These are phyloP conservation scores for Lottia gigantea DNA, from an alignment of 2,888 invertebrate species.

Conservation along the genomic window DNA sequence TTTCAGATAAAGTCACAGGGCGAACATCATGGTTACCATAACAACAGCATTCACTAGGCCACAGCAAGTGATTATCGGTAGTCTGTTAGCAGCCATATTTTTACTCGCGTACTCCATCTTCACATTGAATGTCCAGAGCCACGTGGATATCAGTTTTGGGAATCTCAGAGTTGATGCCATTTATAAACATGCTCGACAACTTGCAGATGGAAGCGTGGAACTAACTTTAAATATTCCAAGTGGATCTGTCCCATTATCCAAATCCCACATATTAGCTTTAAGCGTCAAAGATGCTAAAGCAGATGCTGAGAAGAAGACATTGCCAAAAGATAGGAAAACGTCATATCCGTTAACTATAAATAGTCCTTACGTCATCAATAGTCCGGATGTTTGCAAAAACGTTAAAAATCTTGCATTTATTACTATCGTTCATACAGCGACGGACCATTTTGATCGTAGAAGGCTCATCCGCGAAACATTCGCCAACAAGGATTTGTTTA, in stretches of 20 bases:
- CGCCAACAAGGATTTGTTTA: slow-evolving; percentile 44
- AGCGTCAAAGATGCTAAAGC: background rate
- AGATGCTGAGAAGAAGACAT: background rate
- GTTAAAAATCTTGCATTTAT: slow-evolving; percentile 39
- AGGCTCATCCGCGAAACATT: slow-evolving; percentile 51
- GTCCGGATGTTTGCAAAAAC: slow-evolving; percentile 40
- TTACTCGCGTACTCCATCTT: slow-evolving; percentile 4
- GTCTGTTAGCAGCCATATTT: background rate
- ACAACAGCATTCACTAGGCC: no score
- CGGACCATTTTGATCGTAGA: slow-evolving; percentile 43
- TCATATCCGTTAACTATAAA: slow-evolving; percentile 46
- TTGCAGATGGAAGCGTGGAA: slow-evolving; percentile 34
- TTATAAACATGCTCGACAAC: slow-evolving; percentile 28
- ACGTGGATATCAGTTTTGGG: background rate
- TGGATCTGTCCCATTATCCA: slow-evolving; percentile 12
- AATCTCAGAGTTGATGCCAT: slow-evolving; percentile 25
- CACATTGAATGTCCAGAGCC: background rate
- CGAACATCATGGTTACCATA: no score
- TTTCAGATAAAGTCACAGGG: no score
- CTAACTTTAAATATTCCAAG: slow-evolving; percentile 32
- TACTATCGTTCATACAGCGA: slow-evolving; percentile 49
- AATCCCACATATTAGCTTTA: background rate
- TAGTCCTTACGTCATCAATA: slow-evolving; percentile 46
- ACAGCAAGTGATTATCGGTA: background rate
- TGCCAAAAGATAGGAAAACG: slow-evolving; percentile 18